Evolutionary conservation across 2,113 vertebrate genomes (phyloP).

Genomic region (Helogale parvula): DNA sequence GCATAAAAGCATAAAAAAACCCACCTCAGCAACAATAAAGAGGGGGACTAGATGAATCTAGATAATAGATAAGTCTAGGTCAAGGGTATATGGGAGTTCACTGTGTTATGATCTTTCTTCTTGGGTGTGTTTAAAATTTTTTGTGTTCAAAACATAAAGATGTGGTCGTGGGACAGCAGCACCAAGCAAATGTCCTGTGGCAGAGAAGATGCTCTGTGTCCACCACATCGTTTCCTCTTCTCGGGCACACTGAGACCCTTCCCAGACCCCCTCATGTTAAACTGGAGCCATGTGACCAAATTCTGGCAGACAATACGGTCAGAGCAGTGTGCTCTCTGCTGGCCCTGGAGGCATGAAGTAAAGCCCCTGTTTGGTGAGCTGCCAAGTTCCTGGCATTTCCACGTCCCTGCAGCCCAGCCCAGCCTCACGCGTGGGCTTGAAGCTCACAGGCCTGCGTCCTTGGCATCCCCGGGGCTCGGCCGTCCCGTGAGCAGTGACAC

Average conservation of each 20-base stretch:
- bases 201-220: fast-evolving
- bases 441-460: fast-evolving
- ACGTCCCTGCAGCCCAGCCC: fast-evolving
- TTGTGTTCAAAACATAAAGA: background rate
- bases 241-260: fast-evolving
- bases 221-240: background rate
- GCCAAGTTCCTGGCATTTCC: fast-evolving
- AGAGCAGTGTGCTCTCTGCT: background rate
- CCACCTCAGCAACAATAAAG: background rate
- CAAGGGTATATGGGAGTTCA: fast-evolving
- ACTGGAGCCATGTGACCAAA: fast-evolving
- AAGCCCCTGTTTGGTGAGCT: fast-evolving
- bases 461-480: fast-evolving
- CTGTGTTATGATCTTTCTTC: background rate
- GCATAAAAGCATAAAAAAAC: background rate
- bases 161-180: too few relatives aligned
- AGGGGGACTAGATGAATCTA: background rate
- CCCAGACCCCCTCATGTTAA: background rate
- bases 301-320: background rate
- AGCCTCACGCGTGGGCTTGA: fast-evolving
- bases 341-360: fast-evolving
- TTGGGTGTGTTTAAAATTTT: background rate
- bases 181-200: fast-evolving
- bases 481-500: background rate
- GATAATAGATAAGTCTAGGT: background rate